These are phyloP conservation scores for Euleptes europaea DNA, from an alignment of 2,113 vertebrate species.

Conservation along the genomic window DNA sequence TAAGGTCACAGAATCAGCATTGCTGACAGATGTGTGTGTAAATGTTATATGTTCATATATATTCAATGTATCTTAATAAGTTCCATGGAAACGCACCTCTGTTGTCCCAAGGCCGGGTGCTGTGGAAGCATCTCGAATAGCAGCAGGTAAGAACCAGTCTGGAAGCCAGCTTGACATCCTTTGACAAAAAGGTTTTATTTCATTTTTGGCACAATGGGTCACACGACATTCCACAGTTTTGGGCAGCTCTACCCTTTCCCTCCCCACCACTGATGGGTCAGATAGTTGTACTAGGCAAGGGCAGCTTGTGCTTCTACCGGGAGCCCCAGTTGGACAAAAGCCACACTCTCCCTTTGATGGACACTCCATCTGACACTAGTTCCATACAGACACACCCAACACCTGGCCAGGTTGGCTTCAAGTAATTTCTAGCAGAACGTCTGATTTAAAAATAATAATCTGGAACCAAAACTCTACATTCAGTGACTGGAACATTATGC, in stretches of 20 bases:
- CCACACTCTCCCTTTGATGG: neutral
- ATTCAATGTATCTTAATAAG: too few relatives aligned
- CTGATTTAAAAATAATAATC: neutral
- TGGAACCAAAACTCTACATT: neutral
- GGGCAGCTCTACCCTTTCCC: neutral
- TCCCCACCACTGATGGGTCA: neutral
- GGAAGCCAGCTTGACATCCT: fast-evolving
- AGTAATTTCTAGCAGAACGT: neutral
- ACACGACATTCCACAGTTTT: neutral
- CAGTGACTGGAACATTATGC: neutral
- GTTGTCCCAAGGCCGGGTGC: neutral
- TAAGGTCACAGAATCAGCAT: too few relatives aligned
- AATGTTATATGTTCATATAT: too few relatives aligned
- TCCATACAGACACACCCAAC: too few relatives aligned
- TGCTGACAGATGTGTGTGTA: too few relatives aligned
- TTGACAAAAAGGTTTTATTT: constrained; percentile 45
- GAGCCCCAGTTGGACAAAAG: neutral
- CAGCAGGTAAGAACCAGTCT: neutral
- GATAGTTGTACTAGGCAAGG: neutral
- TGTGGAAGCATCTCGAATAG: neutral
- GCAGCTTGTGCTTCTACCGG: constrained; percentile 8
- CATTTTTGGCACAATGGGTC: constrained; percentile 65
- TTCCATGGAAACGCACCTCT: neutral
- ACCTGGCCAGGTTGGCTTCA: neutral
- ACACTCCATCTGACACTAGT: neutral